These are phyloP conservation scores for Hololepta plana DNA, from an alignment of 2,888 invertebrate genomes.

Conservation along the genomic window DNA sequence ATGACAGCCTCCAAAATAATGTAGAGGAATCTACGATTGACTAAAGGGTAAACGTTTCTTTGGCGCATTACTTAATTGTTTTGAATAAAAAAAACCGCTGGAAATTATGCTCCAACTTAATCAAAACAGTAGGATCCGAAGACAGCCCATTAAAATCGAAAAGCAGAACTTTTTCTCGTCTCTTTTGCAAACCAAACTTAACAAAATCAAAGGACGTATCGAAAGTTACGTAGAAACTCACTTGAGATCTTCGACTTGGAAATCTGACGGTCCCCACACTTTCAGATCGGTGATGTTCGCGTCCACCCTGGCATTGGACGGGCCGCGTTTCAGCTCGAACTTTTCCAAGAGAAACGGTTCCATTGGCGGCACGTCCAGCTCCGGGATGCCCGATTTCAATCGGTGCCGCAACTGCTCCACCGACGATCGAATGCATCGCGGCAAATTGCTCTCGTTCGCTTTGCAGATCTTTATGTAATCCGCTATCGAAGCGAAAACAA, in stretches of 20 bases:
- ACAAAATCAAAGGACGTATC: not conserved
- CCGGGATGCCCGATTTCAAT: slow-evolving; percentile 42
- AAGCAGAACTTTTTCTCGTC: too few species aligned
- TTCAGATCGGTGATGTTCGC: slow-evolving; percentile 41
- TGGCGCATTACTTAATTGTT: too few species aligned
- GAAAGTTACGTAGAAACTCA: slow-evolving; percentile 26
- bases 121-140: too few species aligned
- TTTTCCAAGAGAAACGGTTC: slow-evolving; percentile 40
- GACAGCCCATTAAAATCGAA: too few species aligned
- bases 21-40: too few species aligned
- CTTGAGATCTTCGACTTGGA: slow-evolving; percentile 39
- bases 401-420: slow-evolving; percentile 29
- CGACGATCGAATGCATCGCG: slow-evolving; percentile 28
- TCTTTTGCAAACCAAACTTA: too few species aligned
- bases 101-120: too few species aligned
- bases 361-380: slow-evolving; percentile 45
- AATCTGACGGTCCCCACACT: slow-evolving; percentile 39
- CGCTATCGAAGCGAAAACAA: slow-evolving; percentile 26
- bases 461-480: slow-evolving; percentile 36
- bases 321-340: slow-evolving; percentile 3
- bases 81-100: too few species aligned
- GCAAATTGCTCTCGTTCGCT: slow-evolving; percentile 29
- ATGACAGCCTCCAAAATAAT: too few species aligned
- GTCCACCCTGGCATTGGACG: slow-evolving; percentile 32
- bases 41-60: too few species aligned